Percentiles rank a stretch among this genome's conserved stretches.
These are phyloP conservation scores for Chymomyza fuscimana DNA, from an alignment of 2,888 invertebrate genomes.

Conservation along the genomic window DNA sequence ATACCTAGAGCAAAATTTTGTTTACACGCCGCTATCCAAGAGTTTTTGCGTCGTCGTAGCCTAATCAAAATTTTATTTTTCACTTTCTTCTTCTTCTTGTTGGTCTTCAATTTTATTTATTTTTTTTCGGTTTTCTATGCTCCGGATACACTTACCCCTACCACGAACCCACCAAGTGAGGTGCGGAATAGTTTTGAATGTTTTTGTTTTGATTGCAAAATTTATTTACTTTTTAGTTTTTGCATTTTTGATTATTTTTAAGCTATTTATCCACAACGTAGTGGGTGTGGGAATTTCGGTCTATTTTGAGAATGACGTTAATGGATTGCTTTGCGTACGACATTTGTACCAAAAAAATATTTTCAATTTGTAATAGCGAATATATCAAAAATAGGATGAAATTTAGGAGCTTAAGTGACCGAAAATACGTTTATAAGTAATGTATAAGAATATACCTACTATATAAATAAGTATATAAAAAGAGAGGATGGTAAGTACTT, in stretches of 20 bases:
- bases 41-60: slow-evolving; percentile 54
- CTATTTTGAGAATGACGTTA: slow-evolving; percentile 50
- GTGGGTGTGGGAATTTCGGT: slow-evolving; percentile 52
- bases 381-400: background rate
- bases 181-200: background rate
- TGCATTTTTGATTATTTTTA: slow-evolving; percentile 46
- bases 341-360: slow-evolving; percentile 42
- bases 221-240: slow-evolving; percentile 39
- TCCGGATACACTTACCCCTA: background rate
- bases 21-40: slow-evolving; percentile 61
- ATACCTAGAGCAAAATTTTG: slow-evolving; percentile 32
- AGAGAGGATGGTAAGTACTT: too few species aligned
- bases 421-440: too few species aligned
- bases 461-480: too few species aligned
- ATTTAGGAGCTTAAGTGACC: too few species aligned
- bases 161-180: background rate
- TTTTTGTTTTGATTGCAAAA: slow-evolving; percentile 54
- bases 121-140: background rate
- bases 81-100: background rate
- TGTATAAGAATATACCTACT: too few species aligned
- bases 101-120: too few species aligned
- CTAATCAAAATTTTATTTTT: slow-evolving; percentile 38
- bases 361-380: background rate
- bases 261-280: slow-evolving; percentile 42
- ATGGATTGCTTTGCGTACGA: slow-evolving; percentile 57